phyloP scores from a whole-genome alignment of 2,888 invertebrate genomes.

The Cheilosia pagana region DNA sequence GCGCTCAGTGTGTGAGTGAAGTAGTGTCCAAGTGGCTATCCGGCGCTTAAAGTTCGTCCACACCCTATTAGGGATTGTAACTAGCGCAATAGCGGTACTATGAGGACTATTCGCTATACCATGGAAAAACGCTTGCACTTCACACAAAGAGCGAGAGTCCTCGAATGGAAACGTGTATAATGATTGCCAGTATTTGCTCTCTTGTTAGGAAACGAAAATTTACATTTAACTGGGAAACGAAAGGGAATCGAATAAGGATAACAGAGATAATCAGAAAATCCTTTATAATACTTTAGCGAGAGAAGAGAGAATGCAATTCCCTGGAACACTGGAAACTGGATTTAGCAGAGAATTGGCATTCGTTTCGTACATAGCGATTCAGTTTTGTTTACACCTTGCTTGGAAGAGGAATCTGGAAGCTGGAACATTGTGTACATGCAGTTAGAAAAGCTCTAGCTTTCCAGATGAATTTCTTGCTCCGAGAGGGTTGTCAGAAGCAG shows the following conservation, averaged over 20 bases:
- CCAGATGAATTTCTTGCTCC: slow-evolving; percentile 26
- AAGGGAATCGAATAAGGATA: background rate
- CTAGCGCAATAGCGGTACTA: slow-evolving; percentile 24
- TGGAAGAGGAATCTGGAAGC: slow-evolving; percentile 28
- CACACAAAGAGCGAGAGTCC: slow-evolving; percentile 19
- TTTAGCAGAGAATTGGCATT: background rate
- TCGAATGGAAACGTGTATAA: slow-evolving; percentile 31
- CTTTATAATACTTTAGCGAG: slow-evolving; percentile 13
- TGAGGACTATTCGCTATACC: background rate
- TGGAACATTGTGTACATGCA: slow-evolving; percentile 57
- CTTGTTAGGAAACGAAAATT: slow-evolving; percentile 35
- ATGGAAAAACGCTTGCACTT: background rate
- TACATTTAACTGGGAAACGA: slow-evolving; percentile 13
- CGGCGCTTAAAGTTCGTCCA: slow-evolving; percentile 56
- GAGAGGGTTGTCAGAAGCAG: background rate
- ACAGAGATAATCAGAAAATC: slow-evolving; percentile 27
- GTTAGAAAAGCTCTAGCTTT: slow-evolving; percentile 32
- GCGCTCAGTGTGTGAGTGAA: background rate
- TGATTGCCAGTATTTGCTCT: slow-evolving; percentile 46
- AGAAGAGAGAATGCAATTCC: slow-evolving; percentile 1
- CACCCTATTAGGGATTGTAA: slow-evolving; percentile 53
- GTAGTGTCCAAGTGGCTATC: slow-evolving; percentile 40
- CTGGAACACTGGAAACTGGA: slow-evolving; percentile 22
- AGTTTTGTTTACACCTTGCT: slow-evolving; percentile 52
- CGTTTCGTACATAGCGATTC: background rate